Conservation (phyloP, 2,888 invertebrate genomes). For the Ichneumoninae sp. region DNA sequence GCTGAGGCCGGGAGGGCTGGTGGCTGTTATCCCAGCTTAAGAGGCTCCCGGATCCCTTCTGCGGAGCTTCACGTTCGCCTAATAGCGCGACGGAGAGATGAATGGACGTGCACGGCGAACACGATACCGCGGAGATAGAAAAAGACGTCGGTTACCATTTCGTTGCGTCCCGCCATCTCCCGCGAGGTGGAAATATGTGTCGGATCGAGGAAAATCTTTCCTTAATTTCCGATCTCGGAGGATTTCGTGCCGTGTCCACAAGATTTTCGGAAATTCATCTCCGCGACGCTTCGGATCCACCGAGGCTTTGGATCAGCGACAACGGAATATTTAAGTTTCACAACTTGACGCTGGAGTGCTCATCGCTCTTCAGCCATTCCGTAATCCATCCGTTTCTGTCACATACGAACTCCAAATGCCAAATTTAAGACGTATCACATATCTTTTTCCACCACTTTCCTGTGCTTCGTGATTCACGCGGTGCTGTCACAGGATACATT, state of each 20-base stretch:
- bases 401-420: no score
- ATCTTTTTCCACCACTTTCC: no score
- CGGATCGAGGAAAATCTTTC: background rate
- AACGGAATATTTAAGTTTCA: background rate
- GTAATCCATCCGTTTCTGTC: background rate
- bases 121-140: background rate
- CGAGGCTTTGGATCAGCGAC: background rate
- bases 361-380: background rate
- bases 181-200: background rate
- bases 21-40: conserved; percentile 60
- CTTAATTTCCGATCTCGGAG: conserved; percentile 31
- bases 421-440: no score
- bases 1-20: conserved; percentile 33
- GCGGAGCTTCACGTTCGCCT: conserved; percentile 46
- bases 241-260: conserved; percentile 26
- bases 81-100: conserved; percentile 47
- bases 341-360: background rate
- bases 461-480: no score
- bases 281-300: background rate
- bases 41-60: conserved; percentile 41
- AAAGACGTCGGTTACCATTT: background rate
- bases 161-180: conserved; percentile 1
- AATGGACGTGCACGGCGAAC: background rate
- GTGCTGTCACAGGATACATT: no score
- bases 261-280: conserved; percentile 11